A percentile compares a stretch with the other conserved stretches of the same genome.
phyloP scores from a whole-genome alignment of 2,797 vertebrate species.

The Leptatherina wallacei region DNA sequence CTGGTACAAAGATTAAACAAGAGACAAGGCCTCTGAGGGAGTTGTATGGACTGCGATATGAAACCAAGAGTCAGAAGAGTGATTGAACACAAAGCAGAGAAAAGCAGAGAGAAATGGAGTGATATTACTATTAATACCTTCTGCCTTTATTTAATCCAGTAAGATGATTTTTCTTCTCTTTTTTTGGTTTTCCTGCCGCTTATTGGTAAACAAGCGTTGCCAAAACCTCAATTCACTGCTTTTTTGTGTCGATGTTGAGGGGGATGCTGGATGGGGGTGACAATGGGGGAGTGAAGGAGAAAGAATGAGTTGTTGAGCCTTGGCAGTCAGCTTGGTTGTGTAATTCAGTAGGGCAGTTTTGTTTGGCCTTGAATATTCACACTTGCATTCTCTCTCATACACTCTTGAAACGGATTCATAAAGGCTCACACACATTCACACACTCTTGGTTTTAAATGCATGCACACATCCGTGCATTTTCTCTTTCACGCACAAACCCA shows the following conservation, averaged over 20 bases:
- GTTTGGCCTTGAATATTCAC: conserved; percentile 42
- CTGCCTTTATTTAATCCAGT: conserved; percentile 47
- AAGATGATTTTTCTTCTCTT: conserved; percentile 23
- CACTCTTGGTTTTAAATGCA: conserved; percentile 13
- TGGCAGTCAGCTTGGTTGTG: conserved; percentile 69
- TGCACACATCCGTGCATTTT: neutral
- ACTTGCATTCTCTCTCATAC: conserved; percentile 1
- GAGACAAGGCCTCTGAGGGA: conserved; percentile 47
- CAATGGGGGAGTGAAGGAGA: conserved; percentile 28
- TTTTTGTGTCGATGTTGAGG: conserved; percentile 33
- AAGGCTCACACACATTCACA: no score
- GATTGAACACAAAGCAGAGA: conserved; percentile 34
- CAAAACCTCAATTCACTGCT: conserved; percentile 34
- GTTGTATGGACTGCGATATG: conserved; percentile 31
- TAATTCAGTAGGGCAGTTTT: conserved; percentile 72
- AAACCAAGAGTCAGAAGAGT: conserved; percentile 33
- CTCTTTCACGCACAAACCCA: neutral
- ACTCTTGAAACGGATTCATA: neutral
- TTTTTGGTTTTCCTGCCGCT: conserved; percentile 23
- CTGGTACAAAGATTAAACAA: conserved; percentile 54
- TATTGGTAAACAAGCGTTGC: conserved; percentile 53
- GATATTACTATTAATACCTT: conserved; percentile 59
- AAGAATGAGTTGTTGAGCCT: conserved; percentile 62
- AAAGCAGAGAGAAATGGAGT: conserved; percentile 15
- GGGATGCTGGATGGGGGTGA: conserved; percentile 40